phyloP scores from a whole-genome alignment of 2,888 invertebrate species.

The Ornithoptera priamus region DNA sequence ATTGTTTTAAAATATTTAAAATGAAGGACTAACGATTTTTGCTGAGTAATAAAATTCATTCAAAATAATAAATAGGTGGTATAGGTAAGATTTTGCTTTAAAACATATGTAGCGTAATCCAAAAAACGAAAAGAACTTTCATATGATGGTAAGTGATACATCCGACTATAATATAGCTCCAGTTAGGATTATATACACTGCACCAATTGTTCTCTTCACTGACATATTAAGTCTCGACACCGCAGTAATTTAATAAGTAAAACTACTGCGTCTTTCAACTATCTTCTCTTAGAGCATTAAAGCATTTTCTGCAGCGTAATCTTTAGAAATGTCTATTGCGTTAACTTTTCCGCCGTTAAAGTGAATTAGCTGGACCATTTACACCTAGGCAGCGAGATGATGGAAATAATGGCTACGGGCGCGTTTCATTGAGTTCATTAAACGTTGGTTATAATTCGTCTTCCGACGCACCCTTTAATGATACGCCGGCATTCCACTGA shows the following conservation, averaged over 20 bases:
- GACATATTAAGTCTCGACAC: too few species aligned
- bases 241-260: neutral
- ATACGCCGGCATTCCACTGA: constrained; percentile 46
- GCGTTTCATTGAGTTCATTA: constrained; percentile 49
- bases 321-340: constrained; percentile 1
- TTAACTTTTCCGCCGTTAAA: constrained; percentile 6
- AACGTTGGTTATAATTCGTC: constrained; percentile 37
- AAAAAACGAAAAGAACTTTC: too few species aligned
- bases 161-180: too few species aligned
- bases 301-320: neutral
- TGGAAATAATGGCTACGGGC: constrained; percentile 36
- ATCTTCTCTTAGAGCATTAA: neutral
- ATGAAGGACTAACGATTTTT: too few species aligned
- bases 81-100: too few species aligned
- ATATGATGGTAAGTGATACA: too few species aligned
- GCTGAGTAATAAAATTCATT: too few species aligned
- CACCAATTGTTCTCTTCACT: too few species aligned
- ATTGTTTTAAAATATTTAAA: too few species aligned
- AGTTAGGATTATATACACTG: too few species aligned
- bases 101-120: too few species aligned
- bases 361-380: constrained; percentile 13
- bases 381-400: constrained; percentile 33
- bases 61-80: too few species aligned
- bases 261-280: neutral
- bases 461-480: constrained; percentile 42